Conservation (phyloP, 1,140 invertebrate species). For the Drosophila sturtevanti region DNA sequence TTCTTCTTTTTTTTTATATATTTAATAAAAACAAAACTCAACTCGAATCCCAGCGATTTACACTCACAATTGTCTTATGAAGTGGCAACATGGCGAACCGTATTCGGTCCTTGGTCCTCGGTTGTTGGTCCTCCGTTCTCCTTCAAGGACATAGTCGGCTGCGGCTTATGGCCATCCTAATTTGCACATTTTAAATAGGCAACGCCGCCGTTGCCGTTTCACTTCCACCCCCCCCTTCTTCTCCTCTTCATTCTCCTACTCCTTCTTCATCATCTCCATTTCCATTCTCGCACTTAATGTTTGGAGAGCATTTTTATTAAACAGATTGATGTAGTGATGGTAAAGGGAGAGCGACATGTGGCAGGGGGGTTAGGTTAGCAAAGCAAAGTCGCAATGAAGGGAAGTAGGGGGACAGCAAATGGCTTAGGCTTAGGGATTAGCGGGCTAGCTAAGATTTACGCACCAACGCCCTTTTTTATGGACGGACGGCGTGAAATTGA, state of each 20-base stretch:
- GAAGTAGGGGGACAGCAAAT: background rate
- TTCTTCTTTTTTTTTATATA: conserved; percentile 7
- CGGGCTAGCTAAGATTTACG: conserved; percentile 68
- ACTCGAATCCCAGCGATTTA: conserved; percentile 52
- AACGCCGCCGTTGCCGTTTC: background rate
- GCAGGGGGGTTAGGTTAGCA: background rate
- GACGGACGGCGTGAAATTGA: conserved; percentile 62
- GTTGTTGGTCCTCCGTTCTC: background rate
- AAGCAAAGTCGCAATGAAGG: too few relatives aligned
- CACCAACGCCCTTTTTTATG: conserved; percentile 72
- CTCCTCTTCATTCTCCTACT: too few relatives aligned
- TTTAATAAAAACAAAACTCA: conserved; percentile 57
- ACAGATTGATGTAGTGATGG: conserved; percentile 34
- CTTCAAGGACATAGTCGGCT: conserved; percentile 39
- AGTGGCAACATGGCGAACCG: conserved; percentile 63
- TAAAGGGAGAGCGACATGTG: background rate
- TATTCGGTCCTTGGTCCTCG: background rate
- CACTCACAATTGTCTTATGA: conserved; percentile 73
- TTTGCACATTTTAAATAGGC: conserved; percentile 80
- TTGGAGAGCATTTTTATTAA: conserved; percentile 57
- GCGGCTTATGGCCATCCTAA: conserved; percentile 71
- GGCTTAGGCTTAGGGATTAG: conserved; percentile 57
- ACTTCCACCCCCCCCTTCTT: background rate
- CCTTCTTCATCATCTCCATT: background rate
- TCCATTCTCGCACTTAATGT: conserved; percentile 3